Evolutionary conservation across 2,113 vertebrate species (phyloP), one percentile per base, ranked within the genome.

Genomic region (Hepsetus odoe): DNA sequence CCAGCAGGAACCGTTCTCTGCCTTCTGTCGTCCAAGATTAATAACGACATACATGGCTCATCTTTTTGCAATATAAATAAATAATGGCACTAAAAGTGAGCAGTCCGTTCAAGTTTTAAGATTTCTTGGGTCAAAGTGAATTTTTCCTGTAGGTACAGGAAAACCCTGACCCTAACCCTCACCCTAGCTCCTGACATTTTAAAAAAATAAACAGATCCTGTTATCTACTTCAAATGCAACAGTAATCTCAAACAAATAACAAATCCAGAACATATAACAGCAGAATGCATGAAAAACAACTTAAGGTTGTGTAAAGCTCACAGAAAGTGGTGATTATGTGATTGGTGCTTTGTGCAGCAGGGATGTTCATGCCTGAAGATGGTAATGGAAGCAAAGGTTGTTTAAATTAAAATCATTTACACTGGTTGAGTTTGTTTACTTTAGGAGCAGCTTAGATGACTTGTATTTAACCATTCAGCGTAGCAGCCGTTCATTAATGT

Each of bases 401-500:
- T 20, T 38, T 62, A 4, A n/a, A 33, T 38, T 65, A 38, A 38
- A 65, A 65, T 10, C 7, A 3, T 65, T 65, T 62, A 35, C 59
- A 10, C 59, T 35, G 59, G 16, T 35, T 1, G n/a, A 55, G 22
- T 18, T 24, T 38, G 61, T 65, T 64, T 65, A 65, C 61, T 65
- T 38, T 65, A 38, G n/a, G 32, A 65, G 33, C 18, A 38, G 32
- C 32, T 12, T 11, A 65, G 33, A 38, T 33, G 32, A 65, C 35
- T 65, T 16, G 13, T 8, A 20, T 18, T 10, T 32, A 65, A 18
- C 61, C 61, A 38, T 65, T 11, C 16, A 65, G 18, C 7, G 18
- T 65, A 65, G 5, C 61, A 38, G 61, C 3, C 4, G 5, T 65
- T 65, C 59, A 62, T 28, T 65, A 33, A 65, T 65, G 38, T 65